These are phyloP conservation scores for Lucifuga dentata DNA, from an alignment of 2,113 vertebrate species.

Conservation along the genomic window DNA sequence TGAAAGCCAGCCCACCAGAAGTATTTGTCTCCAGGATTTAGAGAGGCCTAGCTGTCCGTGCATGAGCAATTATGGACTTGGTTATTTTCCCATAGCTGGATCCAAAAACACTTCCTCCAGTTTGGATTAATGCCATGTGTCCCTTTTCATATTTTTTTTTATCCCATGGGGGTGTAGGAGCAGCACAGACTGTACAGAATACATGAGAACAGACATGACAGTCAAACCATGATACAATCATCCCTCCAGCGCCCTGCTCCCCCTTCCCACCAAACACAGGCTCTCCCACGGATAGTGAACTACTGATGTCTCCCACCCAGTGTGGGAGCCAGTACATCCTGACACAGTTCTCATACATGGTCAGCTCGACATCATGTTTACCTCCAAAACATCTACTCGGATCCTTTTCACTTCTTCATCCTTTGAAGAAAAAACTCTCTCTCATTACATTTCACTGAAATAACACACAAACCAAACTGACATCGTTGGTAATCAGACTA, in stretches of 20 bases:
- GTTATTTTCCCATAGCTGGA: constrained; percentile 74
- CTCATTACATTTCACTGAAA: too few relatives aligned
- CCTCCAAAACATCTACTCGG: constrained; percentile 20
- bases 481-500: too few relatives aligned
- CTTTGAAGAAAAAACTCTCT: constrained; percentile 7
- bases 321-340: constrained; percentile 36
- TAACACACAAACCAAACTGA: too few relatives aligned
- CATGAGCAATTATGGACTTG: constrained; percentile 54
- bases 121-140: constrained; percentile 42
- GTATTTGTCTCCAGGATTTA: constrained; percentile 30
- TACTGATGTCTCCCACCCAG: not conserved
- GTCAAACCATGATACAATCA: not conserved
- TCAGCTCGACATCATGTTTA: constrained; percentile 55
- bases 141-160: constrained; percentile 32
- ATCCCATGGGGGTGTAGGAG: constrained; percentile 20
- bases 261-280: not conserved
- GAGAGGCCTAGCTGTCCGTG: constrained; percentile 15
- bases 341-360: constrained; percentile 51
- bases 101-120: constrained; percentile 69
- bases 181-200: not conserved
- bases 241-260: not conserved
- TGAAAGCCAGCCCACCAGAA: constrained; percentile 6
- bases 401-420: constrained; percentile 2
- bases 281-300: constrained; percentile 5
- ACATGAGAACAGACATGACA: not conserved